Evolutionary conservation across 2,888 invertebrate species (phyloP), one percentile per base, ranked within the genome.

Genomic region (Oscheius myriophilus): DNA sequence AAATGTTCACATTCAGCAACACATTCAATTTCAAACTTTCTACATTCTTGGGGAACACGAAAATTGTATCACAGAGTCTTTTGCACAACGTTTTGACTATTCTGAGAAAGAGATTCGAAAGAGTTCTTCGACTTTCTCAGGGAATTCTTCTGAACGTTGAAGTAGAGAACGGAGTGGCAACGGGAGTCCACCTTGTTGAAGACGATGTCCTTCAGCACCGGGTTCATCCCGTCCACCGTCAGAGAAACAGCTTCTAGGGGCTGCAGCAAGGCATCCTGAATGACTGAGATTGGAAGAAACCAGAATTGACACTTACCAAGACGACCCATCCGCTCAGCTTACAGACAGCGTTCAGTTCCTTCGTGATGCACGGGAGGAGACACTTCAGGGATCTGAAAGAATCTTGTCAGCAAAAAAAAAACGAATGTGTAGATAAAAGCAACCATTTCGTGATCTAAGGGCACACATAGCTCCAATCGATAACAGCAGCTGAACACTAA

Each of bases 311-410:
- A n/a, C 33, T 9, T 9, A 33, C 33, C 68, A 75, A 26, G 69
- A 67, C 68, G 25, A 72, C 67, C 72, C 72, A 75, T 25, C 75
- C 75, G 25, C 75, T 75, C 39, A 72, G 51, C 4, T 64, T 49
- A 39, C 75, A 75, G n/a, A 54, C 62, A 23, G 53, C 61, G 57
- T 75, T 75, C 39, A 75, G 63, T 42, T 59, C 25, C 33, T 61
- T 58, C n/a, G 72, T 75, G 16, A 75, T 71, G 26, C 75, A 75
- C 12, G 71, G 72, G n/a, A 75, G 62, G 21, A 69, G 67, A 65
- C 75, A 75, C 51, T 64, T 67, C 16, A 75, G 71, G 16, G 75
- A 75, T 9, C 64, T 64, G 23, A 33, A 33, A 33, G 4, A 9
- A 33, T 9, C 4, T 33, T 3, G 9, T 33, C 9, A 3, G 9